phyloP scores from a whole-genome alignment of 2,888 invertebrate species.

The Ceramica pisi region DNA sequence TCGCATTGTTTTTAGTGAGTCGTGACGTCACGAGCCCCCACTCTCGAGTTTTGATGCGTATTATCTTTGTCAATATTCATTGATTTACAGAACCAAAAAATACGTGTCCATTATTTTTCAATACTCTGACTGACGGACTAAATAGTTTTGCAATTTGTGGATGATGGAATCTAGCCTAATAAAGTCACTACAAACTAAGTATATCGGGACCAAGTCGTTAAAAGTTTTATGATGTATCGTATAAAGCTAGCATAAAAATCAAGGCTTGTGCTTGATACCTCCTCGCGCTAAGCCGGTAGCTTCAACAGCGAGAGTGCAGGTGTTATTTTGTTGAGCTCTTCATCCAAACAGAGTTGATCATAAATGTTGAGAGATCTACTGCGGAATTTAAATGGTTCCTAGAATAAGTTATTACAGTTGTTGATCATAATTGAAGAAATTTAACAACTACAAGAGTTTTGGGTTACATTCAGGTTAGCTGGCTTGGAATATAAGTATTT shows the following conservation, averaged over 20 bases:
- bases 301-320: not conserved
- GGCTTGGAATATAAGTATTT: not conserved
- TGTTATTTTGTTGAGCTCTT: not conserved
- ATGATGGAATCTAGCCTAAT: too few relatives aligned
- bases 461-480: not conserved
- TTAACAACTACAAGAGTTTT: not conserved
- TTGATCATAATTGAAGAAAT: not conserved
- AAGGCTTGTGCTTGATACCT: conserved; percentile 7
- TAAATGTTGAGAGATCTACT: not conserved
- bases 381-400: too few relatives aligned
- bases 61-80: too few relatives aligned
- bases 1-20: too few relatives aligned
- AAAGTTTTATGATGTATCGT: conserved; percentile 17
- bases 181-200: conserved; percentile 1
- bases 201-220: conserved; percentile 6
- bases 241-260: conserved; percentile 13
- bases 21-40: too few relatives aligned
- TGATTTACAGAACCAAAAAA: too few relatives aligned
- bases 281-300: not conserved
- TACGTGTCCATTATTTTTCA: too few relatives aligned
- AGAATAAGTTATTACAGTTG: not conserved
- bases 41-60: too few relatives aligned
- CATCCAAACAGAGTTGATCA: not conserved
- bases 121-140: too few relatives aligned
- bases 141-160: too few relatives aligned